These are phyloP conservation scores for Cryptomyrus ogoouensis DNA, from an alignment of 2,113 vertebrate genomes.

Conservation along the genomic window DNA sequence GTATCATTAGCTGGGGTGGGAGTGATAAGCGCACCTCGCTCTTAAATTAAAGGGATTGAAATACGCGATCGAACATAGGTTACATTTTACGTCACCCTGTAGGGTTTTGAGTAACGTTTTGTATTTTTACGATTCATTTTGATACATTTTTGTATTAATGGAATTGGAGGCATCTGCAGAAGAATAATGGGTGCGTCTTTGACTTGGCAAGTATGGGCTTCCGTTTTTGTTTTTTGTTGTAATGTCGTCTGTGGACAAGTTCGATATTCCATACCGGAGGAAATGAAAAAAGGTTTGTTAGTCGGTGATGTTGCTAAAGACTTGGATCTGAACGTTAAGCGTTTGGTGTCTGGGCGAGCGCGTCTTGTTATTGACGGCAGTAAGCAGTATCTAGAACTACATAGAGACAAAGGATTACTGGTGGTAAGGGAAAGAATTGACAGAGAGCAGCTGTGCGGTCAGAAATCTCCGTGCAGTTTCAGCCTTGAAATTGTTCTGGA, in stretches of 20 bases:
- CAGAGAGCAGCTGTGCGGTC: constrained; percentile 66
- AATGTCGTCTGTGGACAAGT: constrained; percentile 42
- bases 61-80: not conserved
- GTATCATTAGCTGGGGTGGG: not conserved
- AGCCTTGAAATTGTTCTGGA: constrained; percentile 66
- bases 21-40: not conserved
- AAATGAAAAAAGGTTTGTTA: constrained; percentile 60
- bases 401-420: constrained; percentile 54
- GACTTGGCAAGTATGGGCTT: constrained; percentile 51
- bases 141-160: not conserved
- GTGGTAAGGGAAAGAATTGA: constrained; percentile 66
- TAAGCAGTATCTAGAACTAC: constrained; percentile 57
- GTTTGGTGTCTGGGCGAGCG: constrained; percentile 58
- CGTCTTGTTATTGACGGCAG: constrained; percentile 57
- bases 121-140: not conserved
- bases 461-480: constrained; percentile 61
- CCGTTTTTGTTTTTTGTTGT: constrained; percentile 52
- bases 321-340: constrained; percentile 56
- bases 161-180: not conserved
- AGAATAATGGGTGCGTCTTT: not conserved
- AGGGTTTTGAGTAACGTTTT: not conserved
- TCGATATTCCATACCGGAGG: constrained; percentile 67
- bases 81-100: not conserved
- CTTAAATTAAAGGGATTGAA: not conserved
- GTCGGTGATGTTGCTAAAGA: constrained; percentile 65